Evolutionary conservation across 2,888 invertebrate genomes (phyloP), one percentile per base, ranked within the genome.

Genomic region (Sarcophaga caerulescens): DNA sequence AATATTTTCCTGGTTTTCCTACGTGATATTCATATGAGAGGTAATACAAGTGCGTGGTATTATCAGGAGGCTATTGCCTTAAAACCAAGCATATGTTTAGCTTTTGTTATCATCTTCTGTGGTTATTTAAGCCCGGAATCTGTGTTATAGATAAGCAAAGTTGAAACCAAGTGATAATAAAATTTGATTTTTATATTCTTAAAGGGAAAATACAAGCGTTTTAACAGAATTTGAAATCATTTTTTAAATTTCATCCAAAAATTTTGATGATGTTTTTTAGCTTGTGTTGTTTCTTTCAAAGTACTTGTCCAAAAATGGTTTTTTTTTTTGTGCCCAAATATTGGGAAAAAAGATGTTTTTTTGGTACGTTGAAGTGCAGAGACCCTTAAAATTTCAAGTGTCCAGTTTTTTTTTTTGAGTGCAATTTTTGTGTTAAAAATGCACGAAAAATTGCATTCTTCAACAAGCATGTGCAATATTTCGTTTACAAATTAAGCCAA

Each of bases 21-120:
- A 91, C 91, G 91, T 91, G 91, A 89, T 89, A 90, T 65, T 83
- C 75, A 76, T 74, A 75, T 80, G 66, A 71, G 82, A 79, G 52
- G 4, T 12, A 5, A 35, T 35, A 6, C 35, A 35, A 14, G 47
- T 4, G 52, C 4, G 35, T 66, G 66, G 60, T 59, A 70, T 59
- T 17, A n/a, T n/a, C 44, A 60, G 65, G 52, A 52, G 52, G 17
- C 14, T 14, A 52, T 52, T 14, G 52, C 52, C 35, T 35, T 8
- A 35, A 10, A 62, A 82, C 60, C 59, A 68, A 75, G 76, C 79
- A 75, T 84, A 78, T 78, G 84, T 63, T 35, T 35, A 8, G 35
- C 35, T 84, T 66, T 77, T 14, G 19, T 66, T 59, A 57, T 76
- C 57, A 44, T 76, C 35, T 52, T 52, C 57, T 47, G 14, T 74